A percentile compares a stretch with the other conserved stretches of the same genome.
Evolutionary conservation across 2,113 vertebrate genomes (phyloP).

Genomic region (Leptodactylus fuscus): DNA sequence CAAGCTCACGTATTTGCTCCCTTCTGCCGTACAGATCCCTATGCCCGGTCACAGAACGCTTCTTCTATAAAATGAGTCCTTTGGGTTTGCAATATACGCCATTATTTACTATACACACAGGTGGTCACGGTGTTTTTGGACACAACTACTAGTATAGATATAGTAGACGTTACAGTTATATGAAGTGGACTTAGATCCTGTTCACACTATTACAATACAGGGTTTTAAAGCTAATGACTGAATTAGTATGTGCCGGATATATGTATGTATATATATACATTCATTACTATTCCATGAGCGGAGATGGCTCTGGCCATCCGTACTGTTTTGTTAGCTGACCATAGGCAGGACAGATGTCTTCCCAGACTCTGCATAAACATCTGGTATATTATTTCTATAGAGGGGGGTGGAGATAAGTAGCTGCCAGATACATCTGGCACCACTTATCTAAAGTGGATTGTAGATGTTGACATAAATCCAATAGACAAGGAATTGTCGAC

Average conservation of each 20-base stretch:
- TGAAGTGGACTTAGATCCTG: background rate
- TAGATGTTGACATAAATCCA: background rate
- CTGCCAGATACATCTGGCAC: background rate
- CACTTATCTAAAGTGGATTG: background rate
- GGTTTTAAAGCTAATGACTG: background rate
- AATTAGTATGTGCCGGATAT: too few species aligned
- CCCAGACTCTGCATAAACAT: background rate
- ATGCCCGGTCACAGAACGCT: too few species aligned
- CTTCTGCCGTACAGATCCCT: background rate
- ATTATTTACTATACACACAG: background rate
- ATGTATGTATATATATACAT: too few species aligned
- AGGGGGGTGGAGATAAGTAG: background rate
- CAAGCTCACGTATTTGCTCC: too few species aligned
- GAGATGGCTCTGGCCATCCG: background rate
- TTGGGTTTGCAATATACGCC: background rate
- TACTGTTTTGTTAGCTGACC: background rate
- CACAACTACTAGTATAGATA: background rate
- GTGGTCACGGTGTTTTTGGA: background rate
- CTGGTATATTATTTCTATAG: background rate
- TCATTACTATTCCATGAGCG: too few species aligned
- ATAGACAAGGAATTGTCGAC: background rate
- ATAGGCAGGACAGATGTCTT: background rate
- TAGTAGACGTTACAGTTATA: background rate
- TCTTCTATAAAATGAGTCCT: too few species aligned
- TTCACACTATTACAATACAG: background rate